A percentile compares a stretch with the other conserved stretches of the same genome.
Conservation (phyloP, 64 coral and sea anemone genomes). For the Pachyseris speciosa region DNA sequence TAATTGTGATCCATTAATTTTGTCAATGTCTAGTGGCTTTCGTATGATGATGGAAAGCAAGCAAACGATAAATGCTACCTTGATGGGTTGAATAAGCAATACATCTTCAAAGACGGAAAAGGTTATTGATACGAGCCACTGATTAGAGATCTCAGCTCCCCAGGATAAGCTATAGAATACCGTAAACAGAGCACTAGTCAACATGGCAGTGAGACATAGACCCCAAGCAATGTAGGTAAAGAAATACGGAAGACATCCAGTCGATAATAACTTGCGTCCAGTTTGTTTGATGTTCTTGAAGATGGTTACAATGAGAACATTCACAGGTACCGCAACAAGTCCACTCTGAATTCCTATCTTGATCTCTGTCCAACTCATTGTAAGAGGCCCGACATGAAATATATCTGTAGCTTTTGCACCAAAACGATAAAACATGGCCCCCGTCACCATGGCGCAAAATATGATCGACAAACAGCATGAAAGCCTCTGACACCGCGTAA, state of each 20-base stretch:
- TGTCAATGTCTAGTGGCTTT: conserved; percentile 5
- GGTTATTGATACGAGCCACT: conserved; percentile 69
- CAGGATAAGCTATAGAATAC: conserved; percentile 87
- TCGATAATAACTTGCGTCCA: background rate
- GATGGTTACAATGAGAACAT: conserved; percentile 66
- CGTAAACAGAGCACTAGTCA: conserved; percentile 35
- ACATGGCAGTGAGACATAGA: conserved; percentile 44
- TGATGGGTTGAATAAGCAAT: conserved; percentile 55
- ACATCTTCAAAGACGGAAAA: conserved; percentile 73
- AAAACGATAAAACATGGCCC: conserved; percentile 78
- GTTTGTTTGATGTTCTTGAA: conserved; percentile 39
- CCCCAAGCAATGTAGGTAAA: conserved; percentile 59
- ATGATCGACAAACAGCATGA: conserved; percentile 56
- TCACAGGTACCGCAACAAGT: conserved; percentile 66
- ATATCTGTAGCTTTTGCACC: background rate
- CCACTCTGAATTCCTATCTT: conserved; percentile 73
- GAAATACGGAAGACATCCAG: background rate
- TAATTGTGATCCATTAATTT: background rate
- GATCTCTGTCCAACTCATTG: conserved; percentile 44
- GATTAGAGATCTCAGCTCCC: conserved; percentile 75
- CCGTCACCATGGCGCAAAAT: conserved; percentile 47
- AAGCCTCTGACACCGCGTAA: conserved; percentile 72
- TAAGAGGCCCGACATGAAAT: conserved; percentile 66
- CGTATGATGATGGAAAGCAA: conserved; percentile 34
- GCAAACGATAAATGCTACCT: conserved; percentile 44